Evolutionary conservation across 2,888 invertebrate genomes (phyloP), one percentile per base, ranked within the genome.

Genomic region (Anthrax anthrax): DNA sequence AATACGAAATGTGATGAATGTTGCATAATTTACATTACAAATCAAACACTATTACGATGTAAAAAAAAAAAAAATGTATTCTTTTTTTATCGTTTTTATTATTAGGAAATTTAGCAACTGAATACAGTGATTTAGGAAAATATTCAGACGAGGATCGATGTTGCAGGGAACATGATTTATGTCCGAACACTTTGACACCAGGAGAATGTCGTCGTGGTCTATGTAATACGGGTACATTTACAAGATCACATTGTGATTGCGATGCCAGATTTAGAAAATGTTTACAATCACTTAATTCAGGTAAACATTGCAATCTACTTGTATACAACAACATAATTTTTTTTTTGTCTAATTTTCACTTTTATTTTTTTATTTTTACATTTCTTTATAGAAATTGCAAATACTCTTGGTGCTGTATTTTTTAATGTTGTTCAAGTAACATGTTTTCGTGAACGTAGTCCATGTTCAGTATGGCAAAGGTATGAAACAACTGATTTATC

Each of bases 351-450:
- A 41, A 43, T 39, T 27, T 23, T 36, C 4, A 29, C 12, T 13
- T n/a, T 14, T 37, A 17, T 16, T 8, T 37, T 4, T 16, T 40
- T 16, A 34, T 46, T 19, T 18, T 18, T 38, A 42, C 18, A 40
- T 42, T 32, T n/a, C 16, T 42, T 54, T 53, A 18, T 50, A 52
- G 76, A 80, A 57, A 77, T 80, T n/a, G 81, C 81, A 16, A 77
- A 80, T 55, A 77, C 78, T 0, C 69, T 81, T 47, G 81, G 81
- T n/a, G 77, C 79, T 18, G 73, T 84, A 29, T 84, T 79, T 65
- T 84, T 84, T 69, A 83, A 84, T 58, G 74, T 84, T 36, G 76
- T 81, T 13, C 80, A 81, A 57, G 77, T 81, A 19, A 79, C 77
- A 47, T 84, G 84, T 57, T 83, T 84, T 65, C 76, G 75, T 56